These are phyloP conservation scores for Monochamus saltuarius DNA, from an alignment of 1,140 invertebrate species.

Conservation along the genomic window DNA sequence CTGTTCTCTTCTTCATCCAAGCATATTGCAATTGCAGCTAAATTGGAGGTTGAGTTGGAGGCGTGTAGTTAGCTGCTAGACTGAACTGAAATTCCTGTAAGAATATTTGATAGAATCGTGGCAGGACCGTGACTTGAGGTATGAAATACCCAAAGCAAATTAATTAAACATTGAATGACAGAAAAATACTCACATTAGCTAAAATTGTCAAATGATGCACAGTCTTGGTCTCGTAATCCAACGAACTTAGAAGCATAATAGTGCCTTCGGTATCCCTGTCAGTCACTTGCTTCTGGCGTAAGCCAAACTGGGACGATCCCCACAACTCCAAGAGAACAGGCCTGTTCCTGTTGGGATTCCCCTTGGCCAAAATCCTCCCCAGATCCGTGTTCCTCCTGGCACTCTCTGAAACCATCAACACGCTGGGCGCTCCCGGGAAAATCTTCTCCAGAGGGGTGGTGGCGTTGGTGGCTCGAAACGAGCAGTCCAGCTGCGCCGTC, in stretches of 20 bases:
- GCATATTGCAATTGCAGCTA: no score
- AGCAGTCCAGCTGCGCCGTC: slow-evolving; percentile 73
- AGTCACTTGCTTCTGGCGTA: slow-evolving; percentile 72
- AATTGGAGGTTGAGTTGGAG: no score
- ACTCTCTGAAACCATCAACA: slow-evolving; percentile 77
- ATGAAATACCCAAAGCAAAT: background rate
- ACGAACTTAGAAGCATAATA: slow-evolving; percentile 69
- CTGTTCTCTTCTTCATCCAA: no score
- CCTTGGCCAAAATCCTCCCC: slow-evolving; percentile 75
- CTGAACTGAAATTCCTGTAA: no score
- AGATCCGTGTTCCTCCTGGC: slow-evolving; percentile 77
- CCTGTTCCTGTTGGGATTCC: slow-evolving; percentile 73
- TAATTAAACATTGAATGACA: background rate
- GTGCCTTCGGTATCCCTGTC: slow-evolving; percentile 72
- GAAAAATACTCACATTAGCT: slow-evolving; percentile 72
- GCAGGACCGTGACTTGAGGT: no score
- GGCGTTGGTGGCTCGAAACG: slow-evolving; percentile 79
- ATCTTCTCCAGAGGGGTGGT: slow-evolving; percentile 75
- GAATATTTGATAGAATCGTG: no score
- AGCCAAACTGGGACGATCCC: slow-evolving; percentile 72
- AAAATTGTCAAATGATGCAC: slow-evolving; percentile 80
- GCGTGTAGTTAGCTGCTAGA: no score
- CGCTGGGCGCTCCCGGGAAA: slow-evolving; percentile 79
- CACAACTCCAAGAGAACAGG: slow-evolving; percentile 76
- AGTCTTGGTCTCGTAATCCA: slow-evolving; percentile 84